These are phyloP conservation scores for Ormyrus pomaceus DNA, from an alignment of 2,888 invertebrate species.

Conservation along the genomic window DNA sequence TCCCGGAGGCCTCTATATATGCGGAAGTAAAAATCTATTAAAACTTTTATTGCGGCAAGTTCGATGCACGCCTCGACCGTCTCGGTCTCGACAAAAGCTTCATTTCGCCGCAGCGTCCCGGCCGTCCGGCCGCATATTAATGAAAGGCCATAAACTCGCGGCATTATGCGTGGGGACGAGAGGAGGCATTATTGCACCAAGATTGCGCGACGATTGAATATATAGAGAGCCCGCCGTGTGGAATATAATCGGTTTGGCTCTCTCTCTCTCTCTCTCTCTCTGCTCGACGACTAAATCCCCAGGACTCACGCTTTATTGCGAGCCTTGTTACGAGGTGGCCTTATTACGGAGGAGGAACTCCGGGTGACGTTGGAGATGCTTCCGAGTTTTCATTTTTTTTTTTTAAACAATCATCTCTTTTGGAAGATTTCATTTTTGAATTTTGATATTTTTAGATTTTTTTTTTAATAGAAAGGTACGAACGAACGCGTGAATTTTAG, in stretches of 20 bases:
- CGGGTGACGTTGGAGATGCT: too few relatives aligned
- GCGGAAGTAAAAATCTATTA: slow-evolving; percentile 6
- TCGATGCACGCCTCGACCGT: background rate
- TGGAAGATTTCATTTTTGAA: too few relatives aligned
- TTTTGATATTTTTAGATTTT: too few relatives aligned
- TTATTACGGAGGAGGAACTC: too few relatives aligned
- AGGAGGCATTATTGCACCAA: background rate
- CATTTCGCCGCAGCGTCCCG: background rate
- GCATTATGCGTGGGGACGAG: slow-evolving; percentile 29
- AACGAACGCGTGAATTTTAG: too few relatives aligned
- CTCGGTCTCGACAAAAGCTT: slow-evolving; percentile 19
- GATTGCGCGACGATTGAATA: slow-evolving; percentile 28
- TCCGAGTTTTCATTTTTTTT: too few relatives aligned
- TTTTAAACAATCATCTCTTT: too few relatives aligned
- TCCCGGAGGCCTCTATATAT: too few relatives aligned
- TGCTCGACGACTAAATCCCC: background rate
- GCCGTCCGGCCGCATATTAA: slow-evolving; percentile 34
- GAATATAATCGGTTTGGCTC: background rate
- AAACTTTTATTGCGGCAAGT: slow-evolving; percentile 2
- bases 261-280: background rate
- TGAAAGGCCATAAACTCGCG: slow-evolving; percentile 38
- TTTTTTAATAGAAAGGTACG: too few relatives aligned
- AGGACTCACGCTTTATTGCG: too few relatives aligned
- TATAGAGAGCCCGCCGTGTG: background rate
- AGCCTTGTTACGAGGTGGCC: too few relatives aligned